Evolutionary conservation across 2,113 vertebrate species (phyloP).

Genomic region (Cavia aperea): DNA sequence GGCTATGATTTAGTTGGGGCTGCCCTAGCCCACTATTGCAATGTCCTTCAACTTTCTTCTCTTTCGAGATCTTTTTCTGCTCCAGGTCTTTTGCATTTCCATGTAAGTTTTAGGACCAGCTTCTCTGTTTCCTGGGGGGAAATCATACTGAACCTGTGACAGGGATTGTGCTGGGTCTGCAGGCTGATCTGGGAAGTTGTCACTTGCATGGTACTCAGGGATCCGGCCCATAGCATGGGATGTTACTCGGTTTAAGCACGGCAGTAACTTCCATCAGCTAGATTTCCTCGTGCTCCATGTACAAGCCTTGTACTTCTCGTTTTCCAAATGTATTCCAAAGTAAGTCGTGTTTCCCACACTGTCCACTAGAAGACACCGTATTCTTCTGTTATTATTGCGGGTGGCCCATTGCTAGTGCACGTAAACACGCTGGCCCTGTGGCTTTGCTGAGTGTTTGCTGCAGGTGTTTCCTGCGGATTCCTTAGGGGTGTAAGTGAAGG

Average conservation of each 20-base stretch:
- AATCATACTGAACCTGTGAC: too few species aligned
- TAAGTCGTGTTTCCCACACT: background rate
- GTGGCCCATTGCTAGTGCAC: background rate
- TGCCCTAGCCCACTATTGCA: background rate
- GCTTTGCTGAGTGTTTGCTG: background rate
- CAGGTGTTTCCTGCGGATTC: too few species aligned
- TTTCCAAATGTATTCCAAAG: background rate
- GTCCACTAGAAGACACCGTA: background rate
- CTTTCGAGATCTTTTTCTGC: background rate
- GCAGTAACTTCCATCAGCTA: background rate
- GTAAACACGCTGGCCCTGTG: background rate
- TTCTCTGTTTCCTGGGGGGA: background rate
- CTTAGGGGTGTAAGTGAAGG: background rate
- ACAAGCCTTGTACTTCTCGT: background rate
- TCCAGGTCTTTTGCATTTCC: background rate
- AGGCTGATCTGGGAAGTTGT: background rate
- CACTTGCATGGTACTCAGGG: too few species aligned
- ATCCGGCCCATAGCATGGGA: too few species aligned
- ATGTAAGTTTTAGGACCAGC: background rate
- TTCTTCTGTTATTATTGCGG: background rate
- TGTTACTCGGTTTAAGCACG: background rate
- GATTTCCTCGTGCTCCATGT: rapidly evolving
- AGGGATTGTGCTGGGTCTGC: too few species aligned
- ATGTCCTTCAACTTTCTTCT: background rate
- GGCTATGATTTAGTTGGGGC: background rate